Percentiles rank a stretch among this genome's conserved stretches.
These are phyloP conservation scores for Aphelenchoides fujianensis DNA, from an alignment of 1,140 invertebrate genomes.

Conservation along the genomic window DNA sequence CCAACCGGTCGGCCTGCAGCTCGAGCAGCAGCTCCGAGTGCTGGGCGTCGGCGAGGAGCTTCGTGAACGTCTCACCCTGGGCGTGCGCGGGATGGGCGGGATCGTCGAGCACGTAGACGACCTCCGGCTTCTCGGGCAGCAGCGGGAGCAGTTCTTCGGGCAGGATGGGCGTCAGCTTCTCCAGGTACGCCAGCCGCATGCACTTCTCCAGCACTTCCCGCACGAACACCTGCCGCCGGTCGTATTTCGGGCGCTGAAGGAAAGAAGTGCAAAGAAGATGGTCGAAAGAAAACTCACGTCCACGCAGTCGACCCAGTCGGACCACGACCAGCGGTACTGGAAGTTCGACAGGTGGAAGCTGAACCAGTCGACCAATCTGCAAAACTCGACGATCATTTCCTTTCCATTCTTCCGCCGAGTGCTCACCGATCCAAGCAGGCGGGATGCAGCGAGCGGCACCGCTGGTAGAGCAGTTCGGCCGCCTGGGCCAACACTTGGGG, in stretches of 20 bases:
- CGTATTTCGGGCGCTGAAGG: constrained; percentile 77
- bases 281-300: constrained; percentile 35
- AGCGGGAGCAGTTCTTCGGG: constrained; percentile 80
- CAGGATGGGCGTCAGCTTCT: constrained; percentile 84
- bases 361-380: constrained; percentile 90
- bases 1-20: constrained; percentile 63
- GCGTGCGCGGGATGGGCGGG: constrained; percentile 74
- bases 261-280: constrained; percentile 76
- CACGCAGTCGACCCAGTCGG: constrained; percentile 65
- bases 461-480: constrained; percentile 89
- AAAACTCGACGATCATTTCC: constrained; percentile 21
- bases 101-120: constrained; percentile 65
- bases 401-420: constrained; percentile 11
- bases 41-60: constrained; percentile 80
- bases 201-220: constrained; percentile 84
- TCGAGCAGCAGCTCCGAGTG: constrained; percentile 83
- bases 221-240: constrained; percentile 92
- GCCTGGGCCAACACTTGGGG: constrained; percentile 94
- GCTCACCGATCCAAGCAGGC: constrained; percentile 83
- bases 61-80: constrained; percentile 78
- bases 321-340: constrained; percentile 96
- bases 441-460: constrained; percentile 93
- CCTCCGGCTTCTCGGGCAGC: constrained; percentile 71
- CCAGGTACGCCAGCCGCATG: constrained; percentile 90
- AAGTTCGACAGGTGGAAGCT: constrained; percentile 98